Evolutionary conservation across 2,113 vertebrate species (phyloP).

Genomic region (Psephotus haematonotus): DNA sequence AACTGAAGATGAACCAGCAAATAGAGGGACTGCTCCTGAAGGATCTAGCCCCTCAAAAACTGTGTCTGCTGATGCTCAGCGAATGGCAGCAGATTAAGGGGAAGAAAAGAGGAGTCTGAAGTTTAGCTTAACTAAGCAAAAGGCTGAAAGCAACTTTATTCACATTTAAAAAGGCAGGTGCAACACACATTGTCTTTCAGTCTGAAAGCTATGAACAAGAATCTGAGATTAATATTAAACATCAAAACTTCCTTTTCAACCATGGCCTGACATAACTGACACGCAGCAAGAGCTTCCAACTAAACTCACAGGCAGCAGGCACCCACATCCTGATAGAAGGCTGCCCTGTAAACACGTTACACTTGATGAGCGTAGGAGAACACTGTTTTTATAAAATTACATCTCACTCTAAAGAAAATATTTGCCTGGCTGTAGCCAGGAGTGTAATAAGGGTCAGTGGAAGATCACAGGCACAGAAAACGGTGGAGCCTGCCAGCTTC

Average conservation of each 20-base stretch:
- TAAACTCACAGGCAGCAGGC: neutral
- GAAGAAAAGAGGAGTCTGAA: neutral
- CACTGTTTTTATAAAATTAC: constrained; percentile 25
- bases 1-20: neutral
- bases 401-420: constrained; percentile 36
- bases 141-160: neutral
- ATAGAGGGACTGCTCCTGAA: neutral
- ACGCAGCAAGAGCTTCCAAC: neutral
- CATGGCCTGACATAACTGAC: neutral
- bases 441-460: neutral
- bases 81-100: neutral
- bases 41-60: neutral
- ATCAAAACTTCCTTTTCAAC: neutral
- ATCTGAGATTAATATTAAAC: neutral
- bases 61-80: neutral
- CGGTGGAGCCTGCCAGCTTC: neutral
- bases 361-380: neutral
- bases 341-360: neutral
- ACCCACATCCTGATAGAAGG: neutral
- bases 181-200: neutral
- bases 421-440: constrained; percentile 8
- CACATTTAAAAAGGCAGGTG: neutral
- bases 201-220: neutral
- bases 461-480: constrained; percentile 24
- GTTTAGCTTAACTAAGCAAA: neutral